Base-by-base conservation (phyloP, 2,888 invertebrate species). In the Ornithoptera alexandrae region DNA sequence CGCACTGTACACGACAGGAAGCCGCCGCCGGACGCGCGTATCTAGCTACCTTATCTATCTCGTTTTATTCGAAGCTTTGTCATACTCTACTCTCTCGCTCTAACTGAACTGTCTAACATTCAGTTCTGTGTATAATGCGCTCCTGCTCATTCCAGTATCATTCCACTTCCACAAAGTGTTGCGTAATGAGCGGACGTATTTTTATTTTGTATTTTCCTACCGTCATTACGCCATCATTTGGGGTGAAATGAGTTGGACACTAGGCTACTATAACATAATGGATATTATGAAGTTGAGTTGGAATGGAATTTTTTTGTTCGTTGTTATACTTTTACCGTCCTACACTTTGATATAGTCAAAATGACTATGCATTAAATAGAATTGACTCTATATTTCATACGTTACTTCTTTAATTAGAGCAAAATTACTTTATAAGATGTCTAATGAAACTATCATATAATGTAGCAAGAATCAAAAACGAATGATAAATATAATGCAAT, bases 11-110 rank as follows among this genome's bases (percentile, higher is more conserved):
- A 73, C 76, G 82, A 77, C 90, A 89, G 90, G 92, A 90, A 91
- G 84, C 80, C 70, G 81, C 79, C 74, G 85, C 88, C 91, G 90
- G 90, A 90, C 85, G 88, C 84, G 80, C 85, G 79, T 91, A 91
- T 90, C 90, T 89, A 88, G 86, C 91, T 85, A 87, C 88, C 84
- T 82, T 84, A 82, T 86, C 88, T 86, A 84, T 89, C 90, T 86
- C 86, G 82, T 84, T 89, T 87, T 81, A 82, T 84, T 82, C 81
- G 81, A 81, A 83, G 82, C 83, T 80, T 81, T 81, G 81, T 82
- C 84, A 84, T 82, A 82, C 78, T 80, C 78, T 76, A 77, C 81
- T 76, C 78, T 87, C 87, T 82, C 84, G 78, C 81, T 86, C 83
- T 75, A 74, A 77, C 80, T 74, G 72, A 71, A 70, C 74, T 75